A percentile compares a stretch with the other conserved stretches of the same genome.
phyloP scores from a whole-genome alignment of 2,888 invertebrate genomes.

The Gasteruption jaculator region DNA sequence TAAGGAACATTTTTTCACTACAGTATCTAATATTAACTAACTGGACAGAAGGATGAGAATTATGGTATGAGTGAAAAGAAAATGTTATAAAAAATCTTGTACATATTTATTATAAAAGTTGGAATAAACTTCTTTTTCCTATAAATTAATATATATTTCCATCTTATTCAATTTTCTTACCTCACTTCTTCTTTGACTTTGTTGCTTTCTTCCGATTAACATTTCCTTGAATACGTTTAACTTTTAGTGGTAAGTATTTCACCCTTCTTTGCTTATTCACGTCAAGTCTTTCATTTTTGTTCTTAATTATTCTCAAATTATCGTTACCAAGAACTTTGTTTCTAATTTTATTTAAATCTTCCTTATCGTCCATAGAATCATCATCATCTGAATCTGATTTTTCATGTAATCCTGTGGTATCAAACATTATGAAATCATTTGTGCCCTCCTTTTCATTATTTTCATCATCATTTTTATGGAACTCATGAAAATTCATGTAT shows the following conservation, averaged over 20 bases:
- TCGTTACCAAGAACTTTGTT: constrained; percentile 2
- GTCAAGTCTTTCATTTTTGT: background rate
- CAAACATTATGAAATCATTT: too few species aligned
- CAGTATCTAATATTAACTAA: too few species aligned
- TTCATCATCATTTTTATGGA: background rate
- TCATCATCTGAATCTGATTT: background rate
- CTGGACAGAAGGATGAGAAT: too few species aligned
- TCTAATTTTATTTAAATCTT: constrained; percentile 4
- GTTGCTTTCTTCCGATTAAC: constrained; percentile 39
- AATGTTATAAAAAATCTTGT: too few species aligned
- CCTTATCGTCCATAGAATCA: constrained; percentile 9
- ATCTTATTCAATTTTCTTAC: too few species aligned
- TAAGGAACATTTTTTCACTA: too few species aligned
- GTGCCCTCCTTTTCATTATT: background rate
- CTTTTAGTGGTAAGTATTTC: constrained; percentile 40
- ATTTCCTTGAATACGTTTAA: constrained; percentile 42
- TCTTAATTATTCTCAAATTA: constrained; percentile 5
- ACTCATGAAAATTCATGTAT: constrained; percentile 23
- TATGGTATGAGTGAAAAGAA: too few species aligned
- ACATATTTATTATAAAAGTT: too few species aligned
- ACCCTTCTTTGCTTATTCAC: constrained; percentile 4
- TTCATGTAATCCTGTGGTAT: too few species aligned
- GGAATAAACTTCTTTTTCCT: constrained; percentile 31
- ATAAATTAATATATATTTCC: too few species aligned
- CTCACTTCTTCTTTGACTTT: constrained; percentile 33